Evolutionary conservation across 1,140 invertebrate genomes (phyloP), one percentile per base, ranked within the genome.

Genomic region (Akabosia matsudoensis): DNA sequence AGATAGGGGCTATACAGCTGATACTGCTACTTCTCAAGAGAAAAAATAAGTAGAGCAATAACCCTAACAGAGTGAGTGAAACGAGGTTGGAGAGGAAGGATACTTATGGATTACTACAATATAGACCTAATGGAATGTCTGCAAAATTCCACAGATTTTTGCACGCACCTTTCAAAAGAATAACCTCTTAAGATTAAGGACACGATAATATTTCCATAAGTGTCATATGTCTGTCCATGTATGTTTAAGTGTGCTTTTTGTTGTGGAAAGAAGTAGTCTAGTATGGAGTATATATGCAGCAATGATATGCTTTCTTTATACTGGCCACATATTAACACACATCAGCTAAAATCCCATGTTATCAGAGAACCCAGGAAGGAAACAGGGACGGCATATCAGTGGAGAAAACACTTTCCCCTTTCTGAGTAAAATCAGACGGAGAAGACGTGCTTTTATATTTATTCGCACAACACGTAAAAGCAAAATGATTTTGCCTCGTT

Each of bases 181-280:
- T 16, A 67, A 67, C 28, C 61, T 67, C 28, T 7, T 67, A 31
- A 67, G 61, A 67, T 67, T 67, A 67, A 67, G 61, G 61, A 67
- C 61, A 31, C 61, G 7, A 67, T 30, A 67, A 61, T 24, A 61
- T 61, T 45, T n/a, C n/a, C n/a, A n/a, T n/a, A n/a, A n/a, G 37
- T 45, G 37, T 45, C 18, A 45, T 45, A 45, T 45, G 37, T 45
- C 7, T 45, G 37, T 45, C 7, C 37, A 45, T 18, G 37, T 45
- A 10, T 10, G 18, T 10, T 10, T 10, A 45, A 45, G 37, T 45
- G 18, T 45, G 37, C 7, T 45, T 10, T 45, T 10, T 45, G 7
- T 7, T 45, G 18, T 45, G 7, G 37, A 45, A 45, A 45, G 18
- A 10, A 45, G 7, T 18, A 45, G 37, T 18, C 37, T 45, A 10